phyloP scores from a whole-genome alignment of 23 tunicate genomes.

The Pegea sp. region DNA sequence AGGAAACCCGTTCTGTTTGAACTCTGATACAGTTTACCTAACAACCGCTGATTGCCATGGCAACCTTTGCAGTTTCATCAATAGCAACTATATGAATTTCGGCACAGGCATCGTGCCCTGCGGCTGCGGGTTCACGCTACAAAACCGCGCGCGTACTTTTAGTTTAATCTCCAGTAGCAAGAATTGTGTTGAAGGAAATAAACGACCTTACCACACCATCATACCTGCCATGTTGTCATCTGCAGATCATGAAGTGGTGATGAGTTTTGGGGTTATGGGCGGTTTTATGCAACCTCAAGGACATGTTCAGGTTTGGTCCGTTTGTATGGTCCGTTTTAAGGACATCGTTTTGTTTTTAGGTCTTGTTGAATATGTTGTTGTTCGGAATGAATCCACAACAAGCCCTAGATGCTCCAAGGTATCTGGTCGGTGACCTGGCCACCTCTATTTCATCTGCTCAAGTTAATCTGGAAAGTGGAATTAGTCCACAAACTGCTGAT shows the following conservation, averaged over 20 bases:
- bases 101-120: constrained; percentile 72
- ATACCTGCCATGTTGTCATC: constrained; percentile 82
- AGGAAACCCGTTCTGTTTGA: constrained; percentile 19
- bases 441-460: constrained; percentile 2
- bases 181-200: constrained; percentile 33
- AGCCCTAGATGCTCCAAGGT: constrained; percentile 74
- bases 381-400: constrained; percentile 80
- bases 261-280: constrained; percentile 91
- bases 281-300: constrained; percentile 97
- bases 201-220: constrained; percentile 76
- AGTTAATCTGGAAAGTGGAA: constrained; percentile 45
- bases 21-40: constrained; percentile 71
- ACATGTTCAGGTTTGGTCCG: constrained; percentile 49
- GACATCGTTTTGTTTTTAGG: constrained; percentile 17
- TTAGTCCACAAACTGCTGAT: constrained; percentile 1
- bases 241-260: constrained; percentile 25
- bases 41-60: constrained; percentile 70
- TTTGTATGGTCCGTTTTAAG: not conserved
- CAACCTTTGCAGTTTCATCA: constrained; percentile 67
- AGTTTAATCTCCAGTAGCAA: constrained; percentile 37
- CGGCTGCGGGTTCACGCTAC: constrained; percentile 63
- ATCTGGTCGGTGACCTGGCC: constrained; percentile 29
- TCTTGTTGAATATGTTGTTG: constrained; percentile 44
- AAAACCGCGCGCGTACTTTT: constrained; percentile 60
- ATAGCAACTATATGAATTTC: constrained; percentile 67